Evolutionary conservation across 2,888 invertebrate genomes (phyloP).

Genomic region (Ophion ventricosus): DNA sequence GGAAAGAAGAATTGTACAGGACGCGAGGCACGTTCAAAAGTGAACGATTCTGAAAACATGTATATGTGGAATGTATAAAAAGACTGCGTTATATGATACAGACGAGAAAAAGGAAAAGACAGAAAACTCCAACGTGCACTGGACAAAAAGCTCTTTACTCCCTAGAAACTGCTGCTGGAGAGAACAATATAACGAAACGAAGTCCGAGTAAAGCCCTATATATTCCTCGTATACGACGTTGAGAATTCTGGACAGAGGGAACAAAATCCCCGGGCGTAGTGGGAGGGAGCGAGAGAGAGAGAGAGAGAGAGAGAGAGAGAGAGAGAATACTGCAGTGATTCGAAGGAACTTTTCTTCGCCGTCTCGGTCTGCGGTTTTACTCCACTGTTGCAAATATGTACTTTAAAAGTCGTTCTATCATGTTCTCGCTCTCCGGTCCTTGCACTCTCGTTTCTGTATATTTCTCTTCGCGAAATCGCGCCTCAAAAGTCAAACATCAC

Average conservation of each 20-base stretch:
- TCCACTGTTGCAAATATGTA: constrained; percentile 60
- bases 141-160: constrained; percentile 36
- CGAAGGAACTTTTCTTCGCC: constrained; percentile 43
- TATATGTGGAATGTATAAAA: neutral
- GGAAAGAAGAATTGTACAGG: constrained; percentile 31
- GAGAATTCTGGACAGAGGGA: constrained; percentile 29
- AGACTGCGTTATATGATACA: neutral
- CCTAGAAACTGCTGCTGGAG: constrained; percentile 14
- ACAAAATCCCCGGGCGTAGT: constrained; percentile 12
- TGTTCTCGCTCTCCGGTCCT: constrained; percentile 42
- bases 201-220: constrained; percentile 10
- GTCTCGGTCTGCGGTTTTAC: constrained; percentile 34
- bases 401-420: constrained; percentile 59
- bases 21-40: constrained; percentile 57
- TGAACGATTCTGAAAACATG: constrained; percentile 45
- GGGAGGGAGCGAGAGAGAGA: constrained; percentile 33
- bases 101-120: constrained; percentile 5
- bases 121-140: constrained; percentile 19
- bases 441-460: constrained; percentile 54
- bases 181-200: constrained; percentile 27
- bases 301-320: constrained; percentile 27
- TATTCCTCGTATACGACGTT: neutral
- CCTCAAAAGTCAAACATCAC: constrained; percentile 30
- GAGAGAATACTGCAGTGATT: constrained; percentile 48
- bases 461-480: constrained; percentile 45